Evolutionary conservation across 2,113 vertebrate genomes (phyloP), one percentile per base, ranked within the genome.

Genomic region (Benthochromis sp.): DNA sequence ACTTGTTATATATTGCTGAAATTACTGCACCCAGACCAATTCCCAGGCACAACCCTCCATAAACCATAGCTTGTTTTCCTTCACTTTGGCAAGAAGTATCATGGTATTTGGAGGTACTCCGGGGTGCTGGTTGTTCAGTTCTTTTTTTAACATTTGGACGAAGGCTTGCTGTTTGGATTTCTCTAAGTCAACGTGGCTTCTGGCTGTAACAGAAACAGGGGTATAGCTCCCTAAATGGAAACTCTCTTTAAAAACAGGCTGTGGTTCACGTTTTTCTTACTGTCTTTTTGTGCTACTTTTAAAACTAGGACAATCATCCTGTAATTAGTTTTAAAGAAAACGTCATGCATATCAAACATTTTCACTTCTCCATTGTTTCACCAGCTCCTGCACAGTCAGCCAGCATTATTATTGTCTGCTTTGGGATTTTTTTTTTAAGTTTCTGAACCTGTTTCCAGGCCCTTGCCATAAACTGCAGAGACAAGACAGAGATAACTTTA

Each of bases 241-340:
- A 24, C 5, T 34, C 73, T 61, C 14, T 54, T 59, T 73, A 81
- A 83, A 55, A 71, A 83, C 21, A 19, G 57, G 19, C 38, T 11
- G 36, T 36, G 63, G 38, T 27, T 85, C 36, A 55, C 61, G 45
- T 45, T 86, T 11, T 86, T 88, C 71, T 81, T 50, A 52, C 83
- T 84, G 50, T 86, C 16, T 85, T 88, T 81, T 83, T 50, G 78
- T 84, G 86, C n/a, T 71, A 69, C 40, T 86, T 89, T 82, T 84
- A 83, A 92, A 93, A 92, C 69, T 84, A 54, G 89, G 89, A 83
- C 84, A 92, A 29, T 43, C 38, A 40, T 84, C 76, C 61, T 82
- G 87, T 76, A 84, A 87, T 91, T 90, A 85, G 53, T 81, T 59
- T 52, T 53, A 54, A 47, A 61, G 73, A 54, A 66, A 47, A 81